phyloP scores from a whole-genome alignment of 1,140 invertebrate genomes.

The Drosophila sp. region DNA sequence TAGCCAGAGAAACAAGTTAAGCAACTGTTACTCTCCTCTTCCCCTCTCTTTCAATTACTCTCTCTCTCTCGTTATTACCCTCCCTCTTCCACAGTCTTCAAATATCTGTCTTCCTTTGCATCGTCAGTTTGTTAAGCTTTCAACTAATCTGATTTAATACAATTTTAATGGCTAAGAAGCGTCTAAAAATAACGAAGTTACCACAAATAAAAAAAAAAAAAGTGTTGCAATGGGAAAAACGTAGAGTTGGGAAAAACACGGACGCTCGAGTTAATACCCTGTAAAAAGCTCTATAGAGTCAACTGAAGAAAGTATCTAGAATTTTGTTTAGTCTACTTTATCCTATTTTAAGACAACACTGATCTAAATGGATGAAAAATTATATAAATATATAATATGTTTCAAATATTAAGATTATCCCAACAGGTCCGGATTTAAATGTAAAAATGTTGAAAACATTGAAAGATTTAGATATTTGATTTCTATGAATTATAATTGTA shows the following conservation, averaged over 20 bases:
- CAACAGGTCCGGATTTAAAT: too few species aligned
- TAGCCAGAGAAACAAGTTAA: slow-evolving; percentile 16
- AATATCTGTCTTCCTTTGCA: not conserved
- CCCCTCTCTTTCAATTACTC: not conserved
- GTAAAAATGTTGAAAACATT: too few species aligned
- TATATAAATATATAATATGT: too few species aligned
- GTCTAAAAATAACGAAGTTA: slow-evolving; percentile 30
- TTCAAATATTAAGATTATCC: too few species aligned
- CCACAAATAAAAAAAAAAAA: slow-evolving; percentile 3
- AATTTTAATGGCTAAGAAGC: slow-evolving; percentile 28
- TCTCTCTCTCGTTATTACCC: not conserved
- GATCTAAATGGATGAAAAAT: too few species aligned
- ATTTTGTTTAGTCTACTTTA: too few species aligned
- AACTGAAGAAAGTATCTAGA: too few species aligned
- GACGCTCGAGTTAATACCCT: not conserved
- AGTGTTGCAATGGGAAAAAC: slow-evolving; percentile 5
- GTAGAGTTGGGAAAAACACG: not conserved
- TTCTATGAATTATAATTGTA: too few species aligned
- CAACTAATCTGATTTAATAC: slow-evolving; percentile 44
- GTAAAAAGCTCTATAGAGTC: too few species aligned
- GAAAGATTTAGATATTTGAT: too few species aligned
- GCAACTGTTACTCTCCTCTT: slow-evolving; percentile 12
- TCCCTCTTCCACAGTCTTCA: not conserved
- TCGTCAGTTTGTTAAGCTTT: slow-evolving; percentile 34
- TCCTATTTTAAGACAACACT: too few species aligned